Evolutionary conservation across 2,888 invertebrate species (phyloP).

Genomic region (Ceramica pisi): DNA sequence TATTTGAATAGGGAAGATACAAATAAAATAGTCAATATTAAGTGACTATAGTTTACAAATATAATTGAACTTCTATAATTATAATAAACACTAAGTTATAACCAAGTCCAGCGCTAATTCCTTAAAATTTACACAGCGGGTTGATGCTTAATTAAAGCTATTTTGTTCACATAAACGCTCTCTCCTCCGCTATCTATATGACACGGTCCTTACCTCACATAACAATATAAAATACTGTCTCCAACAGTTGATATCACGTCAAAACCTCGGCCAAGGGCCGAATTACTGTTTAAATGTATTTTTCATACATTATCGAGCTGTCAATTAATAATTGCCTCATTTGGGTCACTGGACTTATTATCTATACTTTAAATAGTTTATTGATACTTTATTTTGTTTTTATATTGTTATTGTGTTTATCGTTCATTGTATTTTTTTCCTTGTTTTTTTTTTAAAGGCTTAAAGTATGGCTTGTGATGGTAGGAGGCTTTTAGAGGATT

Average conservation of each 20-base stretch:
- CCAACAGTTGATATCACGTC: slow-evolving; percentile 55
- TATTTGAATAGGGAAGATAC: too few species aligned
- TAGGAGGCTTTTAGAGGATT: not conserved
- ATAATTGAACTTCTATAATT: too few species aligned
- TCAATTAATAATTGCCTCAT: slow-evolving; percentile 67
- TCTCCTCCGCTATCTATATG: slow-evolving; percentile 1
- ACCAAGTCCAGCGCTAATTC: not conserved
- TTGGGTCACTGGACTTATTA: slow-evolving; percentile 62
- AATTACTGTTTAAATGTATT: slow-evolving; percentile 73
- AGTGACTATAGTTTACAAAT: too few species aligned
- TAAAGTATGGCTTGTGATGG: too few species aligned
- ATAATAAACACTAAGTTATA: not conserved
- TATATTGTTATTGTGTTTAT: slow-evolving; percentile 9
- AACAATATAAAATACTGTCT: slow-evolving; percentile 40
- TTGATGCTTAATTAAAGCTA: not conserved
- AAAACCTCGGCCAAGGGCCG: slow-evolving; percentile 71
- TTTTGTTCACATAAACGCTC: not conserved
- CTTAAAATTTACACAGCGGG: not conserved
- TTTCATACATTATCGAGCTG: slow-evolving; percentile 70
- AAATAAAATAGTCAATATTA: too few species aligned
- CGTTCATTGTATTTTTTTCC: not conserved
- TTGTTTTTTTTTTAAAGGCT: not conserved
- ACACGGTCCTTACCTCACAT: slow-evolving; percentile 33
- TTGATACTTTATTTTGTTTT: slow-evolving; percentile 31
- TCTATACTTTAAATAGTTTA: slow-evolving; percentile 55